Evolutionary conservation across 2,888 invertebrate species (phyloP).

Genomic region (Drosophila fungiperda): DNA sequence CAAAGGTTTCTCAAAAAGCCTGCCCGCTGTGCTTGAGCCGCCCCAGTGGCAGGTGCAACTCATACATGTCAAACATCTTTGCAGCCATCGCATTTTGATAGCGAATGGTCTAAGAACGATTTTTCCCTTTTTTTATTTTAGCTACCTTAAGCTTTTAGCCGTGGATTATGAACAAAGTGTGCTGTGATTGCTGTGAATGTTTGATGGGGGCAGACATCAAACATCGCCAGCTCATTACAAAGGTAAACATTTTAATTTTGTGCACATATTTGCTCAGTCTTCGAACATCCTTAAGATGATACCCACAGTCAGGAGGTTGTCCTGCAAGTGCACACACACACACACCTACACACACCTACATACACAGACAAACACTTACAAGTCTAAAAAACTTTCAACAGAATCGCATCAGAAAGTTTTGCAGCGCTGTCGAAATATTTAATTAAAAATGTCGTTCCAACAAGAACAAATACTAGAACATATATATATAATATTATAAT

Average conservation of each 20-base stretch:
- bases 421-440: conserved; percentile 14
- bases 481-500: background rate
- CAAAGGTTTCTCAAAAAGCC: conserved; percentile 1
- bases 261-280: conserved; percentile 47
- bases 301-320: conserved; percentile 3
- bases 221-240: conserved; percentile 50
- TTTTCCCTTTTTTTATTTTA: conserved; percentile 42
- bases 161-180: background rate
- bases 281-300: background rate
- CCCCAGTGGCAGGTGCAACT: conserved; percentile 45
- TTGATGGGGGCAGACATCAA: conserved; percentile 18
- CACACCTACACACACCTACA: too few species aligned
- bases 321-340: conserved; percentile 11
- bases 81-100: conserved; percentile 9
- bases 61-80: conserved; percentile 47
- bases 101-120: conserved; percentile 19
- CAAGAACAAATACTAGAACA: conserved; percentile 10
- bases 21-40: conserved; percentile 11
- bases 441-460: conserved; percentile 27
- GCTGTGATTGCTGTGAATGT: background rate
- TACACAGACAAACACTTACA: background rate
- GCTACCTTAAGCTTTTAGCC: background rate
- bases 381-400: conserved; percentile 17
- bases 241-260: conserved; percentile 54
- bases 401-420: conserved; percentile 12